Conservation (phyloP, 1,140 invertebrate genomes). For the Micrasema minimum region DNA sequence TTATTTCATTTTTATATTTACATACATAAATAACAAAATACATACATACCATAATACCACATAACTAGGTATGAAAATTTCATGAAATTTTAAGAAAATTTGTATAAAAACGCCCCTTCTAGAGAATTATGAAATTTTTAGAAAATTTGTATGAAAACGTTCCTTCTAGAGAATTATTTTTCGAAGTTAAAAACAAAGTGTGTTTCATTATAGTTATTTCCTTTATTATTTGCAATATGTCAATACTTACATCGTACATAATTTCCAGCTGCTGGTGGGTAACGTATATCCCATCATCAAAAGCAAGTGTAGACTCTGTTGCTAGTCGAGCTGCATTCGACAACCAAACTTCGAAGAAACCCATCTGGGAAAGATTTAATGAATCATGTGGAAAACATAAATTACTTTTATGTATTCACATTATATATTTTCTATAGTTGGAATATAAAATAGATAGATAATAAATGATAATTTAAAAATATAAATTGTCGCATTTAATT, state of each 20-base stretch:
- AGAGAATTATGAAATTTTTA: neutral
- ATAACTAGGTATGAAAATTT: neutral
- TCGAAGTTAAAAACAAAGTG: neutral
- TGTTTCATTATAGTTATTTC: neutral
- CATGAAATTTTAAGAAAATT: too few species aligned
- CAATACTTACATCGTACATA: slow-evolving; percentile 90
- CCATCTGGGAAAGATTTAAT: slow-evolving; percentile 64
- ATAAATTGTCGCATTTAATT: too few species aligned
- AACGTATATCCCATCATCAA: slow-evolving; percentile 91
- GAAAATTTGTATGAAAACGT: too few species aligned
- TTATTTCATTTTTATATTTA: too few species aligned
- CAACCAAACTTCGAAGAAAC: slow-evolving; percentile 97
- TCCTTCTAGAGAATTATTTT: neutral
- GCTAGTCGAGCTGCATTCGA: slow-evolving; percentile 86
- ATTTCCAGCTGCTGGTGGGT: slow-evolving; percentile 87
- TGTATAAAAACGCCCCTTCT: too few species aligned
- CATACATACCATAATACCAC: too few species aligned
- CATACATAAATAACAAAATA: too few species aligned
- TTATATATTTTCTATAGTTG: too few species aligned
- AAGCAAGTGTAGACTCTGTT: slow-evolving; percentile 84
- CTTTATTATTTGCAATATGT: neutral
- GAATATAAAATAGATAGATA: too few species aligned
- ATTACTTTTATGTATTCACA: too few species aligned
- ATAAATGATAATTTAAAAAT: too few species aligned
- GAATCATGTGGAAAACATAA: slow-evolving; percentile 34